Evolutionary conservation across 2,113 vertebrate genomes (phyloP), one percentile per base, ranked within the genome.

Genomic region (Hemicordylus capensis): DNA sequence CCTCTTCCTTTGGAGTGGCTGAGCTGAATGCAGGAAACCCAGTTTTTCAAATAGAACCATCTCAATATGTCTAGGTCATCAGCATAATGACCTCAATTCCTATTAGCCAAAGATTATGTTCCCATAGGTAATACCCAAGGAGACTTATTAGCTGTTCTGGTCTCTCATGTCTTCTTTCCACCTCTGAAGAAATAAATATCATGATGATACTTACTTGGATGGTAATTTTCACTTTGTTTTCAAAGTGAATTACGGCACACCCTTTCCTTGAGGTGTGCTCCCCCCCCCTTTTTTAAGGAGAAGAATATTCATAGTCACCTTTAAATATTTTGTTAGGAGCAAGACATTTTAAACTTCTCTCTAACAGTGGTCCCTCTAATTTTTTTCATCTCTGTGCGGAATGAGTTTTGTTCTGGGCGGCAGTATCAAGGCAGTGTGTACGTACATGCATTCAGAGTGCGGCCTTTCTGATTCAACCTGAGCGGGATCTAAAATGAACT

Each of bases 121-220:
- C 19, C 73, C 72, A 51, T 22, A 66, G 44, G 39, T 67, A 76
- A 76, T 76, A 66, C 61, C 44, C 48, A 77, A 58, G 66, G 73
- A 77, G 46, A n/a, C 74, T 67, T 66, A 76, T 76, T 84, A 67
- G 61, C 37, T 42, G 1, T 28, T 76, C 28, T 42, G 34, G 63
- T 67, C 24, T 39, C 44, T 42, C 10, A 2, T 31, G 44, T 54
- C 26, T 74, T 84, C 51, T 76, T 76, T 42, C 46, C 31, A 51
- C 12, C 44, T 76, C n/a, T 84, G n/a, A 84, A 84, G 59, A 63
- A 76, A 76, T 63, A 75, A 76, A 84, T 34, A 24, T 20, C 44
- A 75, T 10, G 58, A 75, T 10, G 58, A 20, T 61, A 42, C 44
- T 76, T 39, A 34, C 26, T 31, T 76, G 72, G 72, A 20, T 76